Percentiles rank a stretch among this genome's conserved stretches.
Conservation (phyloP, 1,140 invertebrate species). For the Drosophila repletoides region DNA sequence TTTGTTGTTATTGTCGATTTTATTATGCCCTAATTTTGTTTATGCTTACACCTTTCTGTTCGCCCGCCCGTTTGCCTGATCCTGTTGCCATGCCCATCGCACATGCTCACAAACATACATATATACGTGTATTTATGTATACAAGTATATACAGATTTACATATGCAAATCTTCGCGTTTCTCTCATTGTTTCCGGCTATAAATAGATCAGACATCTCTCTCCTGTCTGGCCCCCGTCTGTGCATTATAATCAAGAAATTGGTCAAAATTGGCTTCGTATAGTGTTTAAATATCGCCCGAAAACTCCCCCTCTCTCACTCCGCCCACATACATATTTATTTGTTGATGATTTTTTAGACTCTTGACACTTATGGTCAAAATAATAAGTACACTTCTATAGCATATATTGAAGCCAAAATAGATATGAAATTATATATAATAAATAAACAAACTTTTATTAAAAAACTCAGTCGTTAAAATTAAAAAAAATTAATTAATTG, state of each 20-base stretch:
- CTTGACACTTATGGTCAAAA: no score
- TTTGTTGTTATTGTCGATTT: constrained; percentile 54
- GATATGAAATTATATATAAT: no score
- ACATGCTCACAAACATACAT: constrained; percentile 25
- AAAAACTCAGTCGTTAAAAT: no score
- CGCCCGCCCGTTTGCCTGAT: constrained; percentile 37
- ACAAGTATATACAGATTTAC: neutral
- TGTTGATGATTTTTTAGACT: no score
- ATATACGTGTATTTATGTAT: neutral
- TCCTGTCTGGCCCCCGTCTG: constrained; percentile 30
- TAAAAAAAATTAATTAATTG: no score
- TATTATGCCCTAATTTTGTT: constrained; percentile 54
- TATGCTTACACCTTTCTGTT: constrained; percentile 26
- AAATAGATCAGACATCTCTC: constrained; percentile 26
- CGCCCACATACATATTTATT: neutral
- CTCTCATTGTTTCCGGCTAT: constrained; percentile 30
- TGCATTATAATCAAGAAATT: constrained; percentile 11
- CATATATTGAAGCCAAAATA: no score
- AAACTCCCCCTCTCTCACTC: neutral
- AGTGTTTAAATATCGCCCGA: neutral
- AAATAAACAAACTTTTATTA: no score
- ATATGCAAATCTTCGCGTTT: constrained; percentile 28
- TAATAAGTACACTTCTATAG: no score
- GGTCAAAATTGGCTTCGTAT: constrained; percentile 13
- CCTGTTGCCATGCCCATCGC: constrained; percentile 67